Evolutionary conservation across 2,113 vertebrate species (phyloP).

Genomic region (Cranoglanis bouderius): DNA sequence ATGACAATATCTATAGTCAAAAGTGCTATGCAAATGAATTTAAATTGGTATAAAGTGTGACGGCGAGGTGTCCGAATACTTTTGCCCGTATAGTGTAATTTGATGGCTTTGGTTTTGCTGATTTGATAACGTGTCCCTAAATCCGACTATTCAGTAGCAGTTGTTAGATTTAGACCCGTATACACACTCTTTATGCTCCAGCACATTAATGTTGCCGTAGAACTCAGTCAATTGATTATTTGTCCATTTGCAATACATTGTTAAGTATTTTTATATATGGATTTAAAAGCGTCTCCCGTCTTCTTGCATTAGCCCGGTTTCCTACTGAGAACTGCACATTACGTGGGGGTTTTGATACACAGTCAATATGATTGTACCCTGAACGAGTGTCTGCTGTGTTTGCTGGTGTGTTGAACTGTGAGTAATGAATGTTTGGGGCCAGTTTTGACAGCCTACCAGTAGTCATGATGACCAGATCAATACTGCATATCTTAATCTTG

Average conservation of each 20-base stretch:
- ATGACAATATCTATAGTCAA: background rate
- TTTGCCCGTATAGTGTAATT: background rate
- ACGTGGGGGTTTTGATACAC: background rate
- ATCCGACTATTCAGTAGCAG: background rate
- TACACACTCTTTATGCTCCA: background rate
- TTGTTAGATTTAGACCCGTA: background rate
- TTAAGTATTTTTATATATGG: background rate
- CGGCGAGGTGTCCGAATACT: background rate
- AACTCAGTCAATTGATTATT: background rate
- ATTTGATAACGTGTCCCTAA: background rate
- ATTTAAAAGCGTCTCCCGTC: background rate
- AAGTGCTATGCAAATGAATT: background rate
- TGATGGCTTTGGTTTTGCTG: background rate
- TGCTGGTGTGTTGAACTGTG: constrained; percentile 10
- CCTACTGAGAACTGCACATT: background rate
- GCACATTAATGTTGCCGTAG: background rate
- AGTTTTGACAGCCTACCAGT: constrained; percentile 49
- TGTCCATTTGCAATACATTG: background rate
- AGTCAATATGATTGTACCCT: background rate
- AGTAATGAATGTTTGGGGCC: constrained; percentile 55
- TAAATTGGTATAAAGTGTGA: background rate
- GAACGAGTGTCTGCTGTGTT: constrained; percentile 8
- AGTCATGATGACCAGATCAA: constrained; percentile 63
- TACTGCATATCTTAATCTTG: constrained; percentile 63
- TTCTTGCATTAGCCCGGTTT: background rate